A percentile compares a stretch with the other conserved stretches of the same genome.
Evolutionary conservation across 2,888 invertebrate genomes (phyloP).

Genomic region (Hermaeophaga mercurialis): DNA sequence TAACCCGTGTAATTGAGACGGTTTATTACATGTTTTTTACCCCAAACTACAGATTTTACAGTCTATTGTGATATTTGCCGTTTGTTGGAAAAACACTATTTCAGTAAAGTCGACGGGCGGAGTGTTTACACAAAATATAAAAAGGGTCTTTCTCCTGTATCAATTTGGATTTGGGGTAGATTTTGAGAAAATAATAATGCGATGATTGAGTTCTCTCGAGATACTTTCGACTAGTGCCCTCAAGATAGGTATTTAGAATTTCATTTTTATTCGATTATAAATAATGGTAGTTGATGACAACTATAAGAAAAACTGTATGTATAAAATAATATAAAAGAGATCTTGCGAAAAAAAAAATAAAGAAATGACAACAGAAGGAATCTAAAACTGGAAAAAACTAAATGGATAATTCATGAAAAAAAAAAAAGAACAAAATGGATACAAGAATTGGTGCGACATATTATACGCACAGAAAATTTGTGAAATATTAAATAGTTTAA

Average conservation of each 20-base stretch:
- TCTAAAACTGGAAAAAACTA: too few relatives aligned
- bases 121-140: constrained; percentile 55
- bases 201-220: constrained; percentile 40
- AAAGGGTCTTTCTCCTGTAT: constrained; percentile 42
- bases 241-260: neutral
- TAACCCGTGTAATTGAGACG: constrained; percentile 51
- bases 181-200: constrained; percentile 43
- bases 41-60: constrained; percentile 50
- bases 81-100: constrained; percentile 53
- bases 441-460: too few relatives aligned
- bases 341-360: too few relatives aligned
- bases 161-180: constrained; percentile 40
- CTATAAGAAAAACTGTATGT: too few relatives aligned
- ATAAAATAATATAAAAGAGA: too few relatives aligned
- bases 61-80: constrained; percentile 50
- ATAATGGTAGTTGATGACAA: too few relatives aligned
- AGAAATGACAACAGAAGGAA: too few relatives aligned
- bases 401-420: too few relatives aligned
- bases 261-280: too few relatives aligned
- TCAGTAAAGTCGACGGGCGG: constrained; percentile 53
- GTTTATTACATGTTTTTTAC: constrained; percentile 53
- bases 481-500: too few relatives aligned
- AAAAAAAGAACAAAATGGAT: too few relatives aligned
- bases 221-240: neutral
- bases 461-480: too few relatives aligned